Evolutionary conservation across 1,140 invertebrate species (phyloP).

Genomic region (Spodoptera frugiperda): DNA sequence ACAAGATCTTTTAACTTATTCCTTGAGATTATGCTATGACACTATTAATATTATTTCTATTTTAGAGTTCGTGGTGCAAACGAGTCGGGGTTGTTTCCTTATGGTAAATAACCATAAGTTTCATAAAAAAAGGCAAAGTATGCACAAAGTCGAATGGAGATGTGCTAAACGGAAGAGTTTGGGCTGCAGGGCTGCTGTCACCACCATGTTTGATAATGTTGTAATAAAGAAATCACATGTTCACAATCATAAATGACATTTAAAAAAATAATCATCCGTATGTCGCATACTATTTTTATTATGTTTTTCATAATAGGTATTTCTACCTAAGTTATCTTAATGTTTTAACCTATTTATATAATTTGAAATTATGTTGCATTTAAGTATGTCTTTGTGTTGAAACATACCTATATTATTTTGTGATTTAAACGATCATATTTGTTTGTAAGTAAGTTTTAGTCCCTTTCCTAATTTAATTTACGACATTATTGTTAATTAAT

Average conservation of each 20-base stretch:
- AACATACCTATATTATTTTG: no score
- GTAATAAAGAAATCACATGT: conserved; percentile 2
- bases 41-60: conserved; percentile 12
- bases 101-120: conserved; percentile 43
- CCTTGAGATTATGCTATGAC: background rate
- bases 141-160: conserved; percentile 29
- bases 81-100: conserved; percentile 25
- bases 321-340: no score
- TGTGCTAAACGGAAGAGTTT: conserved; percentile 44
- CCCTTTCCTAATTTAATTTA: no score
- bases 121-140: conserved; percentile 37
- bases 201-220: conserved; percentile 14
- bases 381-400: no score
- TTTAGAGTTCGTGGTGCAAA: conserved; percentile 32
- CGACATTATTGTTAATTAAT: no score
- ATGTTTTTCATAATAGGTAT: no score
- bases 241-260: conserved; percentile 24
- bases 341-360: no score
- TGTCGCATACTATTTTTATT: background rate
- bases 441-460: no score
- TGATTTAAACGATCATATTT: no score
- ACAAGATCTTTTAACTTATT: background rate
- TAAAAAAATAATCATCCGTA: background rate
- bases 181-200: conserved; percentile 44
- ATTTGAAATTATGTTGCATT: no score